Base-by-base conservation (phyloP, 92 coral and sea anemone species). In the Parazoanthus atlanticus region DNA sequence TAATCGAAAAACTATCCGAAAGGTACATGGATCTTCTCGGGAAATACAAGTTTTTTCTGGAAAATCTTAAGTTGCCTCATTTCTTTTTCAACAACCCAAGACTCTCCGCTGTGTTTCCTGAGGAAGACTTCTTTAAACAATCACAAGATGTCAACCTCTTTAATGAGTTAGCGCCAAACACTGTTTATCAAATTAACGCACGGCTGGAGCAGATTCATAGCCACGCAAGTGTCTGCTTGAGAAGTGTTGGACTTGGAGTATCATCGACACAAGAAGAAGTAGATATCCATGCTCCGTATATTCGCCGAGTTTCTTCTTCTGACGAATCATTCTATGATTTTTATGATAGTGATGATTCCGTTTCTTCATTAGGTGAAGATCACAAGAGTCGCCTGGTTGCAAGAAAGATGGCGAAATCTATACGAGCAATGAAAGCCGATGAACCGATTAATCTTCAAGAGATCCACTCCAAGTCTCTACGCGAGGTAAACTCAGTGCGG, bases 11-110 rank as follows among this genome's bases (percentile, higher is more conserved):
- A 6, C 80, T 85, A 13, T 74, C 80, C 28, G 88, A 25, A 77
- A 66, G 88, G 31, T 85, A 85, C 66, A 19, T 85, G 36, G 88
- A 85, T 34, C 76, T 85, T 74, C 79, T 85, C 34, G 23, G 64
- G 31, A 66, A 66, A 26, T 85, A 76, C 78, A 66, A 85, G 79
- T 33, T 36, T 10, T 75, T 75, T 21, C 79, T 75, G 28, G 79
- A 75, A 36, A 75, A 38, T 8, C 79, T 75, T 75, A 29, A 66
- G 33, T 13, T 85, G 74, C 88, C 88, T 0, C 88, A 85, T 71
- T 85, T 85, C 69, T 85, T 85, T 52, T 85, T 85, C 33, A 70
- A 69, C 28, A 85, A 85, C 66, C 41, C 80, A 38, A 41, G 9
- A 30, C 65, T 85, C 31, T 29, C 32, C 26, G 65, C 7, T 5